These are phyloP conservation scores for Meandrina meandrites DNA, from an alignment of 92 coral and sea anemone genomes.

Conservation along the genomic window DNA sequence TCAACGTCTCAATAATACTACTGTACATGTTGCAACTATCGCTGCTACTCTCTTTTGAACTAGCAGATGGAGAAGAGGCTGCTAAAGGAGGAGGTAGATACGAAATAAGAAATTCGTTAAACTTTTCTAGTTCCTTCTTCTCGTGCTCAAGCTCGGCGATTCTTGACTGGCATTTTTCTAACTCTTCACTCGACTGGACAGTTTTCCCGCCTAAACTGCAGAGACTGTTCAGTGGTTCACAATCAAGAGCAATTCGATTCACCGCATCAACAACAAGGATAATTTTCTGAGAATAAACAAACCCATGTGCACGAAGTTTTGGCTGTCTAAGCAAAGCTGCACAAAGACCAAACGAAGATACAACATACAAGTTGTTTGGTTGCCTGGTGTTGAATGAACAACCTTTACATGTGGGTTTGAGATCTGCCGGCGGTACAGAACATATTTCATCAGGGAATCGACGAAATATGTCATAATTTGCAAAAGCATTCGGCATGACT, in stretches of 20 bases:
- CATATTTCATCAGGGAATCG: conserved; percentile 8
- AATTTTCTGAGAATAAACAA: conserved; percentile 1
- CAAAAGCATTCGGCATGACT: background rate
- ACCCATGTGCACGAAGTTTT: conserved; percentile 2
- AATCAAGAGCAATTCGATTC: conserved; percentile 12
- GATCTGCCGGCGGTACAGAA: conserved; percentile 26
- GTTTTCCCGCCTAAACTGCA: conserved; percentile 30
- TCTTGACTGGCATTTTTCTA: conserved; percentile 30
- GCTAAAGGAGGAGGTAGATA: conserved; percentile 42
- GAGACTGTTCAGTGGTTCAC: background rate
- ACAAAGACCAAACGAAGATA: background rate
- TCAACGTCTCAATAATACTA: background rate
- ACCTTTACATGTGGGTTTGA: background rate
- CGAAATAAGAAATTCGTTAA: conserved; percentile 5
- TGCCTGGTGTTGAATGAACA: conserved; percentile 1
- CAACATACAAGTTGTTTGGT: background rate
- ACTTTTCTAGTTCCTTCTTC: conserved; percentile 25
- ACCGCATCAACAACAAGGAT: conserved; percentile 8
- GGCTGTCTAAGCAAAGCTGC: background rate
- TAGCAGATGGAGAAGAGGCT: conserved; percentile 23
- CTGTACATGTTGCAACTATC: background rate
- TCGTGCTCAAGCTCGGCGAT: conserved; percentile 28
- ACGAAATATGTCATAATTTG: background rate
- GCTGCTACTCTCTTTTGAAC: background rate
- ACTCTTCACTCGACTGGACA: background rate